A percentile compares a stretch with the other conserved stretches of the same genome.
phyloP scores from a whole-genome alignment of 53 echinoderm and acorn worm species.

The Henricia sp. region DNA sequence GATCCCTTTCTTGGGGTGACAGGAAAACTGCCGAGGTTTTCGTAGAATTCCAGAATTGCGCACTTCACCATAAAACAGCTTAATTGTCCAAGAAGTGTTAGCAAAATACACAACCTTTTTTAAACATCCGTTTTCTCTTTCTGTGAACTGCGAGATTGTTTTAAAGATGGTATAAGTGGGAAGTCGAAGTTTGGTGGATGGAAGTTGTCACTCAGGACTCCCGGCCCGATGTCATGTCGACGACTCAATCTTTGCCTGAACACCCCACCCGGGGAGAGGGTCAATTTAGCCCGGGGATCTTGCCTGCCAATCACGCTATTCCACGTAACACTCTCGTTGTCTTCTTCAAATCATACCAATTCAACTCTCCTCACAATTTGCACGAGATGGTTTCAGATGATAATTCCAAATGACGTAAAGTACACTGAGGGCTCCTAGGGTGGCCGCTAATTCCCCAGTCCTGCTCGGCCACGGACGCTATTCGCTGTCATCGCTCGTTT shows the following conservation, averaged over 20 bases:
- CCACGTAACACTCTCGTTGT: not conserved
- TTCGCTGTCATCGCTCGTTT: constrained; percentile 28
- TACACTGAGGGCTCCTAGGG: not conserved
- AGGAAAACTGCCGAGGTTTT: not conserved
- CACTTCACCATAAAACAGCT: not conserved
- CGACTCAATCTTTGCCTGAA: constrained; percentile 3
- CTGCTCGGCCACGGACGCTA: constrained; percentile 6
- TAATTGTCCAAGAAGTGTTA: not conserved
- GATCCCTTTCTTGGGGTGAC: not conserved
- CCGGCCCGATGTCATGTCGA: constrained; percentile 37
- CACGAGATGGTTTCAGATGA: not conserved
- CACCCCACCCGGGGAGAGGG: constrained; percentile 28
- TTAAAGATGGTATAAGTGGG: no score
- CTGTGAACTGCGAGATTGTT: no score
- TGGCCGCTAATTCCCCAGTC: constrained; percentile 3
- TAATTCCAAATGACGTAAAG: constrained; percentile 20
- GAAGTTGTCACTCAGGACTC: constrained; percentile 33
- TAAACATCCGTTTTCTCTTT: not conserved
- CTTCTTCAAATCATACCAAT: no score
- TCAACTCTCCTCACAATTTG: not conserved
- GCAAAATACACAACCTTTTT: not conserved
- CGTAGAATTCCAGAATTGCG: constrained; percentile 11
- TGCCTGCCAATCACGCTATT: constrained; percentile 40
- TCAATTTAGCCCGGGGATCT: not conserved
- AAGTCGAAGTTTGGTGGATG: not conserved